These are phyloP conservation scores for Rhagium mordax DNA, from an alignment of 2,888 invertebrate genomes.

Conservation along the genomic window DNA sequence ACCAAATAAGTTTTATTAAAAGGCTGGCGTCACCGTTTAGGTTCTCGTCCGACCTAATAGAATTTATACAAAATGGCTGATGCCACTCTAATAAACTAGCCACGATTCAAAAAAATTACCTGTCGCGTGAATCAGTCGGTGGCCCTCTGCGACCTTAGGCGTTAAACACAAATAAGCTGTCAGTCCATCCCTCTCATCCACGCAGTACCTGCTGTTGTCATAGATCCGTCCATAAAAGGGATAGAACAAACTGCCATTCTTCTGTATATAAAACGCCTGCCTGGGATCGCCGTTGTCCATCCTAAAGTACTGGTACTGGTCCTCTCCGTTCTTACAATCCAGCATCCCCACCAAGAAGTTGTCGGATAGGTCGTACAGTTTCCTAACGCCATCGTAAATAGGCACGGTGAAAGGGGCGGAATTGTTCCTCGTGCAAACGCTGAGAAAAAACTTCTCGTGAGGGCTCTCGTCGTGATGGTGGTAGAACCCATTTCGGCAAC, in stretches of 20 bases:
- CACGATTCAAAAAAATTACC: background rate
- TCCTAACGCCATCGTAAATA: background rate
- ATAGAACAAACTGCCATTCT: constrained; percentile 9
- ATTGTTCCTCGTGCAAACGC: background rate
- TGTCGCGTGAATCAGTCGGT: background rate
- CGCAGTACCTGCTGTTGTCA: background rate
- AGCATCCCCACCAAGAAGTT: constrained; percentile 1
- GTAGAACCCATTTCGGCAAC: constrained; percentile 1
- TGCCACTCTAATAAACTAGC: too few relatives aligned
- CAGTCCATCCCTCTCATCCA: background rate
- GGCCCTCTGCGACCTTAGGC: background rate
- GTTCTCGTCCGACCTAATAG: too few relatives aligned
- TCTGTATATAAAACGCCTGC: background rate
- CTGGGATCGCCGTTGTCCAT: constrained; percentile 1
- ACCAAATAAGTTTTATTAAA: too few relatives aligned
- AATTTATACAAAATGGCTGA: too few relatives aligned
- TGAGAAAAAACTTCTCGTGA: background rate
- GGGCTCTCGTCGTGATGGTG: background rate
- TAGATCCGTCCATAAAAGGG: background rate
- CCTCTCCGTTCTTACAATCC: background rate
- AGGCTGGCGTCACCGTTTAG: too few relatives aligned
- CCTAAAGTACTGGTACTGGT: background rate
- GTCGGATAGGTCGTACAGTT: background rate
- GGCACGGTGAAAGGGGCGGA: background rate
- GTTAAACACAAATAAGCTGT: constrained; percentile 1